These are phyloP conservation scores for Coptodon rendalli DNA, from an alignment of 2,113 vertebrate genomes.

Conservation along the genomic window DNA sequence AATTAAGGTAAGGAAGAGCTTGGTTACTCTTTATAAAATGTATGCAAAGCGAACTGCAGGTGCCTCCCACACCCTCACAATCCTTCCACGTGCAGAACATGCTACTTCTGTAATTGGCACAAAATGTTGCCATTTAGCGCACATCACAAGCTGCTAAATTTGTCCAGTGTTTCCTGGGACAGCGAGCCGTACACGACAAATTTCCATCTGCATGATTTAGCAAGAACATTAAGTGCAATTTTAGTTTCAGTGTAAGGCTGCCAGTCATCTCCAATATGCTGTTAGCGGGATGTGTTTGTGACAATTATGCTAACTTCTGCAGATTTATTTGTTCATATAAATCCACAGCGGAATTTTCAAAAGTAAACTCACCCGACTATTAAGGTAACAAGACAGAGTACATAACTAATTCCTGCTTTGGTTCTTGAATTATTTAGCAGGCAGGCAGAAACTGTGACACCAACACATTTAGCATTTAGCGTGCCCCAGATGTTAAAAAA, in stretches of 20 bases:
- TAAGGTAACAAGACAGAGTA: neutral
- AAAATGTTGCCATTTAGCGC: neutral
- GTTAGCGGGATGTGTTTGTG: neutral
- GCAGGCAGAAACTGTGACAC: neutral
- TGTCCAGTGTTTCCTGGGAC: neutral
- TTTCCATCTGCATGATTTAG: neutral
- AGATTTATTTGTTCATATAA: neutral
- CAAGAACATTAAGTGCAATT: neutral
- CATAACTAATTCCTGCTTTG: neutral
- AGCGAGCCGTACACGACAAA: neutral
- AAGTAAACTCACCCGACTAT: neutral
- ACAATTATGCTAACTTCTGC: neutral
- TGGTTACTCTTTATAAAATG: neutral
- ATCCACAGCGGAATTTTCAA: neutral
- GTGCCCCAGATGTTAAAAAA: neutral
- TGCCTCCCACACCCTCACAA: neutral
- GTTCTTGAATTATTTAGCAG: neutral
- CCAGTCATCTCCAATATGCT: neutral
- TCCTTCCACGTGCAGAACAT: neutral
- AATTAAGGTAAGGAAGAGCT: neutral
- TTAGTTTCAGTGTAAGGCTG: neutral
- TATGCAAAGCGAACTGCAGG: neutral
- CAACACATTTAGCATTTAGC: neutral
- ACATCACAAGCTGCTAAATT: neutral
- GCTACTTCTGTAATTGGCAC: neutral